Conservation (phyloP, 2,797 vertebrate species). For the Falco concolor region DNA sequence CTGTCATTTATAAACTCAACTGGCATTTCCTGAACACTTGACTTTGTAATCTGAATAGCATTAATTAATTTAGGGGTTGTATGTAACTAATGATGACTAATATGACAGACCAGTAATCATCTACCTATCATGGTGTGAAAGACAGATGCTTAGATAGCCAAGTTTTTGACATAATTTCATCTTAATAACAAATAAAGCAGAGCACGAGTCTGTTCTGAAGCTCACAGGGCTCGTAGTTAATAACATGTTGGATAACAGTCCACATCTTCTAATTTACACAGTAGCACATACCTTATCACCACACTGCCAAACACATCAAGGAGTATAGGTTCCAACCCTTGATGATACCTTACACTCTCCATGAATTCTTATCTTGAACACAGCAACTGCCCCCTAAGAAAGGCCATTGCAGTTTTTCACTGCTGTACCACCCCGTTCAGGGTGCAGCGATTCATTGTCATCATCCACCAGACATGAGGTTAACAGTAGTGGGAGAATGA, state of each 20-base stretch:
- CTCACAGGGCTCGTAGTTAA: neutral
- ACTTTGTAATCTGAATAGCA: neutral
- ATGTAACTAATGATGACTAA: neutral
- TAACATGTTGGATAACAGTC: neutral
- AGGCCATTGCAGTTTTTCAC: neutral
- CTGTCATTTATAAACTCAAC: neutral
- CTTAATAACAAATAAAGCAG: neutral
- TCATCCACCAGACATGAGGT: neutral
- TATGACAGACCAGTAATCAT: neutral
- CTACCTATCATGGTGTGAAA: neutral
- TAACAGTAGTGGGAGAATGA: neutral
- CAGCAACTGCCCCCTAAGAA: neutral
- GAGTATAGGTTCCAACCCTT: neutral
- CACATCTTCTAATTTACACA: neutral
- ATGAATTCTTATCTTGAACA: neutral
- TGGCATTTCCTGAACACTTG: neutral
- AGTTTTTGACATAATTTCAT: neutral
- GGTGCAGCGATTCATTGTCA: neutral
- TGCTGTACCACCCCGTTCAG: neutral
- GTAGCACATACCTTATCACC: neutral
- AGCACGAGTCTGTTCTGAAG: neutral
- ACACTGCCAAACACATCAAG: neutral
- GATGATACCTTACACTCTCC: neutral
- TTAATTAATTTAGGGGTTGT: neutral
- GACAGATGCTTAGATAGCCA: neutral